Evolutionary conservation across 2,888 invertebrate genomes (phyloP).

Genomic region (Callinectes sapidus): DNA sequence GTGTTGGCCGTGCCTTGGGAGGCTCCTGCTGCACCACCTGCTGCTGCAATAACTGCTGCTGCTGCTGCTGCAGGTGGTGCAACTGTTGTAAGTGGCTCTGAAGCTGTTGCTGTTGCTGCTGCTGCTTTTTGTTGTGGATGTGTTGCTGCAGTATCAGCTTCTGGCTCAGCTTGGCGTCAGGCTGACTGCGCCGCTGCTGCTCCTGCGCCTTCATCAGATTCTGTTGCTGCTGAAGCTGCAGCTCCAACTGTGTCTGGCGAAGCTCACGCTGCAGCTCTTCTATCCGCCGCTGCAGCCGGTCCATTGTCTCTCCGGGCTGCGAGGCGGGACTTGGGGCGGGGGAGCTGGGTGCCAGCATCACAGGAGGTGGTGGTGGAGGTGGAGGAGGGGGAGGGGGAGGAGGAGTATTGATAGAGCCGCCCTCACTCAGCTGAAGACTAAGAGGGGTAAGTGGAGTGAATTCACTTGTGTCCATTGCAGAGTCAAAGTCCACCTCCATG

Average conservation of each 20-base stretch:
- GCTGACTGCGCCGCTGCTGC: conserved; percentile 56
- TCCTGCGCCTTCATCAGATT: conserved; percentile 69
- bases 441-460: conserved; percentile 65
- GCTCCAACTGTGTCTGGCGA: conserved; percentile 83
- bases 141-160: conserved; percentile 68
- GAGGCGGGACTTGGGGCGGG: neutral
- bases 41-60: conserved; percentile 65
- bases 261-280: conserved; percentile 90
- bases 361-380: conserved; percentile 60
- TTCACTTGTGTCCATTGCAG: conserved; percentile 63
- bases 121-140: conserved; percentile 72
- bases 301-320: conserved; percentile 77
- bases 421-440: conserved; percentile 56
- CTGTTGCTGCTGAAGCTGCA: conserved; percentile 67
- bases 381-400: conserved; percentile 71
- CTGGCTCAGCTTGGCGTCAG: conserved; percentile 65
- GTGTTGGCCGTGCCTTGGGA: neutral
- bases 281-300: conserved; percentile 90
- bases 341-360: conserved; percentile 36
- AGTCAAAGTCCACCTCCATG: conserved; percentile 72
- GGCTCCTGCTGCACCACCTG: conserved; percentile 34
- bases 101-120: conserved; percentile 80
- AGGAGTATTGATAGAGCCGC: conserved; percentile 69
- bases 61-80: conserved; percentile 74
- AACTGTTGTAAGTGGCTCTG: conserved; percentile 76